Percentiles rank a stretch among this genome's conserved stretches.
phyloP scores from a whole-genome alignment of 2,797 vertebrate genomes.

The Octomys mimax region DNA sequence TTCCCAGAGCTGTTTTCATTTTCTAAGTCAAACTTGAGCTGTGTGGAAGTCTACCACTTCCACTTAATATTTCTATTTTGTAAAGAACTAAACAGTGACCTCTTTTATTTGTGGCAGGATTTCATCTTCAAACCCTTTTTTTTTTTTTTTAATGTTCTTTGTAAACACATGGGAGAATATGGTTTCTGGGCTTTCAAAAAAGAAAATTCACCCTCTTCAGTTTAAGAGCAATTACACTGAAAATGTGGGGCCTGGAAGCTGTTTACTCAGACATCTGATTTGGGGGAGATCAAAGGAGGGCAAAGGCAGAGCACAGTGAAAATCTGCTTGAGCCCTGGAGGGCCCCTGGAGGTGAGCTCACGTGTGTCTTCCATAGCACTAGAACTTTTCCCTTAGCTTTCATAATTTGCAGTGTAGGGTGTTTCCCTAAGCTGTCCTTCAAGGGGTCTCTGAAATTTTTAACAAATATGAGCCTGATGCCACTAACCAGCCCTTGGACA shows the following conservation, averaged over 20 bases:
- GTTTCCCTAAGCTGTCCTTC: not conserved
- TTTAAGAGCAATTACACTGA: not conserved
- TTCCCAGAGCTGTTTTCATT: slow-evolving; percentile 3
- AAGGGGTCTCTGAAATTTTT: not conserved
- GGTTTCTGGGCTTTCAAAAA: not conserved
- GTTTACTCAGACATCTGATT: not conserved
- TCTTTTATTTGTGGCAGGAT: slow-evolving; percentile 25
- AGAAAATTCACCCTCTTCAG: not conserved
- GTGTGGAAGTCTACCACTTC: not conserved
- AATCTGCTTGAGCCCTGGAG: not conserved
- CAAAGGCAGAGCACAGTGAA: not conserved
- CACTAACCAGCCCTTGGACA: not conserved
- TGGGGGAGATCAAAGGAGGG: not conserved
- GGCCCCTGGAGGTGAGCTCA: not conserved
- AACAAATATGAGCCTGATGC: not conserved
- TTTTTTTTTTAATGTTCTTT: slow-evolving; percentile 19
- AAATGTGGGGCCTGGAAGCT: not conserved
- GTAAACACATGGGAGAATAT: slow-evolving; percentile 2
- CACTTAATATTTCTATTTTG: slow-evolving; percentile 55
- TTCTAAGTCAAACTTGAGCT: not conserved
- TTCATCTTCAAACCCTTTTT: not conserved
- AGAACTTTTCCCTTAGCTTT: not conserved
- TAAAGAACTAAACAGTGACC: not conserved
- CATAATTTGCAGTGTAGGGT: not conserved
- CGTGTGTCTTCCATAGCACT: fast-evolving